phyloP scores from a whole-genome alignment of 2,797 vertebrate genomes.

The Apogon hyalosoma region DNA sequence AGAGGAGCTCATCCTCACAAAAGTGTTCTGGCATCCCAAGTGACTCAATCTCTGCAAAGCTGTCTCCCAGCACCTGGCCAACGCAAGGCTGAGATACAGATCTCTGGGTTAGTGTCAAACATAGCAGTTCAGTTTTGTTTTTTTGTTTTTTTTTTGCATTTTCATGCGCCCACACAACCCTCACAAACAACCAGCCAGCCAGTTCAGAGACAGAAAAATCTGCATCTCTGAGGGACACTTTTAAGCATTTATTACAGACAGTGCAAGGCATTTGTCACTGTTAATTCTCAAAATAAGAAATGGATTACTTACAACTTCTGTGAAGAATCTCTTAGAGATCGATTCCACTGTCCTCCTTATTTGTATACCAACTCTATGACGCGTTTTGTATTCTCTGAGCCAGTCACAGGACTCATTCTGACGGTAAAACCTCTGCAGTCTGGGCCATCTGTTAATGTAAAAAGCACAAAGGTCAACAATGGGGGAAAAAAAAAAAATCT shows the following conservation, averaged over 20 bases:
- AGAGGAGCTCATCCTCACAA: slow-evolving; percentile 97
- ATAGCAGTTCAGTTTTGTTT: slow-evolving; percentile 1
- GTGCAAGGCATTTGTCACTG: neutral
- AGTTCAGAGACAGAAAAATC: neutral
- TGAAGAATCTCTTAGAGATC: slow-evolving; percentile 96
- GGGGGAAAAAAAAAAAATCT: too few species aligned
- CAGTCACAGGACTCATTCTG: slow-evolving; percentile 92
- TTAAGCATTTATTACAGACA: neutral
- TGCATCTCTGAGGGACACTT: neutral
- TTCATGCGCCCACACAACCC: neutral
- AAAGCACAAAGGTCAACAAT: neutral
- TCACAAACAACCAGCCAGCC: neutral
- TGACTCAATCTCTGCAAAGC: slow-evolving; percentile 95
- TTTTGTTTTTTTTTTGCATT: neutral
- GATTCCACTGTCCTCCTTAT: slow-evolving; percentile 92
- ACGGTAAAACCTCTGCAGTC: slow-evolving; percentile 93
- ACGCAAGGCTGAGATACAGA: slow-evolving; percentile 84
- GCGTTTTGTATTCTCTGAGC: slow-evolving; percentile 92
- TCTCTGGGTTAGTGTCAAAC: slow-evolving; percentile 72
- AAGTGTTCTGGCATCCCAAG: slow-evolving; percentile 94
- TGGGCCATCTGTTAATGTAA: slow-evolving; percentile 89
- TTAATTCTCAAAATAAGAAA: neutral
- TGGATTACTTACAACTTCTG: slow-evolving; percentile 91
- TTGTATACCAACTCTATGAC: slow-evolving; percentile 91
- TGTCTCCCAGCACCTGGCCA: slow-evolving; percentile 94